A percentile compares a stretch with the other conserved stretches of the same genome.
Conservation (phyloP, 2,113 vertebrate species). For the Sigmodon hispidus region DNA sequence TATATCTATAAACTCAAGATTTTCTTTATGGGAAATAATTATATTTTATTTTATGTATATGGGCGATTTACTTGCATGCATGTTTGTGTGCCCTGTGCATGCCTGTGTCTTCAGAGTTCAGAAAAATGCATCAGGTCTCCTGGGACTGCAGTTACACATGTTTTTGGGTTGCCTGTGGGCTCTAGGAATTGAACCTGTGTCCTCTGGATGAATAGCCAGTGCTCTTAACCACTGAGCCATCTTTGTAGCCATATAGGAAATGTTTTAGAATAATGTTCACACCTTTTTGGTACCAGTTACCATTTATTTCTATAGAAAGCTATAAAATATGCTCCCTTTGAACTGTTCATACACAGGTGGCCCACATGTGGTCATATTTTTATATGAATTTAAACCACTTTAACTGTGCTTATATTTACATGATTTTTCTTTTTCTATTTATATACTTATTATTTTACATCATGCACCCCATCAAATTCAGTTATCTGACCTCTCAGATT, state of each 20-base stretch:
- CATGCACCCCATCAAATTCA: no score
- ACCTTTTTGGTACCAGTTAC: no score
- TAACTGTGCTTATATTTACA: no score
- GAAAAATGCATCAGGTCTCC: neutral
- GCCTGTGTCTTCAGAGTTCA: neutral
- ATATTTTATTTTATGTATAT: neutral
- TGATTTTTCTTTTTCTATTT: no score
- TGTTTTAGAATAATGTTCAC: slow-evolving; percentile 6
- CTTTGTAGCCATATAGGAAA: neutral
- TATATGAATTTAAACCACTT: no score
- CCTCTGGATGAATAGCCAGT: neutral
- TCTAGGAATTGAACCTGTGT: neutral
- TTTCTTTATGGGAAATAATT: neutral
- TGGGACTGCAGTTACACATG: neutral
- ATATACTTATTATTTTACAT: no score
- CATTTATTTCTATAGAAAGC: no score
- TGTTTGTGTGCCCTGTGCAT: neutral
- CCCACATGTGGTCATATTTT: no score
- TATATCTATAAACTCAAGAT: neutral
- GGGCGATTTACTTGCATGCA: neutral
- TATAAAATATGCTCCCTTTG: no score
- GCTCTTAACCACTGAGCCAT: neutral
- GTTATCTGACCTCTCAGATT: no score
- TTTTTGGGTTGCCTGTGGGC: neutral
- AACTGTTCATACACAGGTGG: no score